phyloP scores from a whole-genome alignment of 2,888 invertebrate genomes.

The Sinotaia quadrata region DNA sequence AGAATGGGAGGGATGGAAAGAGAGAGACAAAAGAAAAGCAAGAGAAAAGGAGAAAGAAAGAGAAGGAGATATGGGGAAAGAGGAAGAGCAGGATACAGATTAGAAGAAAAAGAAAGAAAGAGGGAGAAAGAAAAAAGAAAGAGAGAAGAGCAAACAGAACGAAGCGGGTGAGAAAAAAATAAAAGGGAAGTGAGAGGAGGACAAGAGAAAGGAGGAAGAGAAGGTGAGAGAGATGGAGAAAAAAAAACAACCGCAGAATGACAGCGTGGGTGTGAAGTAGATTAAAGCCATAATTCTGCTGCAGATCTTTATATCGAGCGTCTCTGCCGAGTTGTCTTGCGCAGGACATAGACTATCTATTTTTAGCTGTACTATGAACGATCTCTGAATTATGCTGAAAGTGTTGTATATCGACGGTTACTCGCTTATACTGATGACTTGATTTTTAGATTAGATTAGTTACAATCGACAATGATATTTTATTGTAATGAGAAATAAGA shows the following conservation, averaged over 20 bases:
- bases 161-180: not conserved
- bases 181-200: not conserved
- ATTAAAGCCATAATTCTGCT: not conserved
- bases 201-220: conserved; percentile 1
- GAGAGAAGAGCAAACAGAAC: not conserved
- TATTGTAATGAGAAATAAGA: no score
- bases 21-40: conserved; percentile 8
- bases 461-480: no score
- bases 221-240: not conserved
- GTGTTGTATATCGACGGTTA: no score
- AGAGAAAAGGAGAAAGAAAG: conserved; percentile 13
- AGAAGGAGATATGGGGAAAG: conserved; percentile 2
- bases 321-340: no score
- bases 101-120: conserved; percentile 16
- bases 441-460: no score
- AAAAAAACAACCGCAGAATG: conserved; percentile 12
- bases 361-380: no score
- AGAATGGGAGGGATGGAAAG: conserved; percentile 14
- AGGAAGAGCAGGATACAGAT: conserved; percentile 3
- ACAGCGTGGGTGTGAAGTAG: not conserved
- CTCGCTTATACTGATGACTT: no score
- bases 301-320: no score
- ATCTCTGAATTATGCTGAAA: no score
- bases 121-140: not conserved
- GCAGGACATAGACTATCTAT: no score